phyloP scores from a whole-genome alignment of 2,797 vertebrate species.

The Sternotherus odoratus region DNA sequence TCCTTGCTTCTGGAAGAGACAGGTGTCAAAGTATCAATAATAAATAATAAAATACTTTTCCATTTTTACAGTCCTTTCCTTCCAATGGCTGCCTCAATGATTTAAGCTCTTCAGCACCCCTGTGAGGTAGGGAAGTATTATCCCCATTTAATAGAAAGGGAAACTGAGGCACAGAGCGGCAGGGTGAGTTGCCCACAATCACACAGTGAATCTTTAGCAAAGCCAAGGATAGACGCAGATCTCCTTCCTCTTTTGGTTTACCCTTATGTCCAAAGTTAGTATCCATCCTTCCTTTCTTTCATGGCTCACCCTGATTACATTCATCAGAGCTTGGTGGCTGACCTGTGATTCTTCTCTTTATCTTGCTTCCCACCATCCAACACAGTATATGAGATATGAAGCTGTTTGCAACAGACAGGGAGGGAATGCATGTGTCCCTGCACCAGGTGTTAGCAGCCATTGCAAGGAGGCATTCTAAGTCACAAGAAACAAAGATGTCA shows the following conservation, averaged over 20 bases:
- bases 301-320: fast-evolving
- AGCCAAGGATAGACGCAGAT: fast-evolving
- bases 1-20: constrained; percentile 66
- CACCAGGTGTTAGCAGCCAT: constrained; percentile 37
- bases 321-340: neutral
- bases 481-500: constrained; percentile 66
- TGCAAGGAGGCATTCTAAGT: constrained; percentile 5
- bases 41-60: constrained; percentile 59
- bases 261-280: neutral
- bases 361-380: fast-evolving
- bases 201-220: neutral
- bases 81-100: neutral
- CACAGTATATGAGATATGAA: neutral
- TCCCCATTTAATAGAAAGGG: neutral
- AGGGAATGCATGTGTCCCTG: neutral
- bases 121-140: neutral
- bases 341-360: too few relatives aligned
- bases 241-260: neutral
- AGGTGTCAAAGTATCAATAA: constrained; percentile 71
- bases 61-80: constrained; percentile 8
- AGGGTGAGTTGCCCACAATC: neutral
- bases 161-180: neutral
- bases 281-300: neutral
- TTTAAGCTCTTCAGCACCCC: constrained; percentile 44
- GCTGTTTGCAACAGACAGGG: constrained; percentile 8